A percentile compares a stretch with the other conserved stretches of the same genome.
These are phyloP conservation scores for Hecatera dysodea DNA, from an alignment of 2,888 invertebrate genomes.

Conservation along the genomic window DNA sequence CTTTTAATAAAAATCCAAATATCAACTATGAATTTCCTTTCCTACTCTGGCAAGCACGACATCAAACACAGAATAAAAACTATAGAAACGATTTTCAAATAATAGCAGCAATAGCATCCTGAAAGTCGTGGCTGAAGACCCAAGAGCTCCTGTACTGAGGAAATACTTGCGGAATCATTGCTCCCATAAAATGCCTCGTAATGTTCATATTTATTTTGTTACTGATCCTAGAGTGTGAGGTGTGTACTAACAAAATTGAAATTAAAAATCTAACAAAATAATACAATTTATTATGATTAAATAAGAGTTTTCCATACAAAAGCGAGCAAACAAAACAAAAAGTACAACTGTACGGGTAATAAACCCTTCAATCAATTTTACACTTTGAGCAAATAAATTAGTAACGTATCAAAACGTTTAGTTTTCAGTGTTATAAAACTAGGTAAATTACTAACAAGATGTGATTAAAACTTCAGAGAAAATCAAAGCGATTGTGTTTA, in stretches of 20 bases:
- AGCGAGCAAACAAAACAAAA: slow-evolving; percentile 26
- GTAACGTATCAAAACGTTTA: slow-evolving; percentile 19
- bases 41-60: background rate
- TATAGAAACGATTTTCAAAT: slow-evolving; percentile 18
- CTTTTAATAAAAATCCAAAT: too few species aligned
- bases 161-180: too few species aligned
- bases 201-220: too few species aligned
- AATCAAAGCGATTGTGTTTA: slow-evolving; percentile 2
- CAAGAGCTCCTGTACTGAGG: too few species aligned
- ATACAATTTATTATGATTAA: too few species aligned
- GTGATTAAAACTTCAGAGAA: background rate
- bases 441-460: background rate
- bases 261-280: too few species aligned
- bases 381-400: slow-evolving; percentile 6
- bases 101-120: too few species aligned
- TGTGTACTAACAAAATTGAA: too few species aligned
- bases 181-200: too few species aligned
- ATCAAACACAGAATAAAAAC: slow-evolving; percentile 16
- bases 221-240: too few species aligned
- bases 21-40: background rate
- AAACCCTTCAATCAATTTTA: slow-evolving; percentile 20
- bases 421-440: slow-evolving; percentile 5
- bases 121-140: too few species aligned
- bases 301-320: slow-evolving; percentile 22
- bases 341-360: slow-evolving; percentile 8